Conservation (phyloP, 2,113 vertebrate genomes). For the Natator depressus region DNA sequence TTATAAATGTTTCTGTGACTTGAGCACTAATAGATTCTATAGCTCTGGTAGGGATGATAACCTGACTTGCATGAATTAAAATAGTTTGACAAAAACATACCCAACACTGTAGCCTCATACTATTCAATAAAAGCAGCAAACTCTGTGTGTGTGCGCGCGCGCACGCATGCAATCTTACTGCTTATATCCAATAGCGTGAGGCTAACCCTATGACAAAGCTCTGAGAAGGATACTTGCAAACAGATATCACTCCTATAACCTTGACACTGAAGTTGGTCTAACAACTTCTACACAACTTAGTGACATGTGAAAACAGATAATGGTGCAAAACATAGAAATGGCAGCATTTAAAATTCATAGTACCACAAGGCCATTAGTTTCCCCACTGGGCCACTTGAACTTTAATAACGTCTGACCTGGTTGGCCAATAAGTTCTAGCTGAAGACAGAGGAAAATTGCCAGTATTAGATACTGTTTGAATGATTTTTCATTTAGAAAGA, state of each 20-base stretch:
- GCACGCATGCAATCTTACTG: constrained; percentile 35
- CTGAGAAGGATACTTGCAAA: constrained; percentile 63
- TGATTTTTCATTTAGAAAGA: constrained; percentile 81
- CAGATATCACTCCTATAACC: constrained; percentile 70
- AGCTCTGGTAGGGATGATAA: neutral
- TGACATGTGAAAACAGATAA: constrained; percentile 77
- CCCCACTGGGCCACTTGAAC: constrained; percentile 78
- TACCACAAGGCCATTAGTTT: constrained; percentile 80
- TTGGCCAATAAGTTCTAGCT: constrained; percentile 80
- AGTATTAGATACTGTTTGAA: constrained; percentile 75
- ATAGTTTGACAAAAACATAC: neutral
- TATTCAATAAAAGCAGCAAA: constrained; percentile 11
- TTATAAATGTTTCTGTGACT: neutral
- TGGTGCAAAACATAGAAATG: constrained; percentile 77
- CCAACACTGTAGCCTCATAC: neutral
- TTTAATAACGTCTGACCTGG: constrained; percentile 84
- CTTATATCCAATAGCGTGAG: constrained; percentile 25
- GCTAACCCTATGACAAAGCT: constrained; percentile 47
- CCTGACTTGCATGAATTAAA: neutral
- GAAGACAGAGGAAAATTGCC: constrained; percentile 78
- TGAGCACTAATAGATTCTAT: neutral
- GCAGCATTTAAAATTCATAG: constrained; percentile 84
- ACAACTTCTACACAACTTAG: constrained; percentile 76
- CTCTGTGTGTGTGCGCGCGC: neutral
- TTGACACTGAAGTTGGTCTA: constrained; percentile 74